Base-by-base conservation (phyloP, 2,797 vertebrate species). In the Euthynnus affinis region DNA sequence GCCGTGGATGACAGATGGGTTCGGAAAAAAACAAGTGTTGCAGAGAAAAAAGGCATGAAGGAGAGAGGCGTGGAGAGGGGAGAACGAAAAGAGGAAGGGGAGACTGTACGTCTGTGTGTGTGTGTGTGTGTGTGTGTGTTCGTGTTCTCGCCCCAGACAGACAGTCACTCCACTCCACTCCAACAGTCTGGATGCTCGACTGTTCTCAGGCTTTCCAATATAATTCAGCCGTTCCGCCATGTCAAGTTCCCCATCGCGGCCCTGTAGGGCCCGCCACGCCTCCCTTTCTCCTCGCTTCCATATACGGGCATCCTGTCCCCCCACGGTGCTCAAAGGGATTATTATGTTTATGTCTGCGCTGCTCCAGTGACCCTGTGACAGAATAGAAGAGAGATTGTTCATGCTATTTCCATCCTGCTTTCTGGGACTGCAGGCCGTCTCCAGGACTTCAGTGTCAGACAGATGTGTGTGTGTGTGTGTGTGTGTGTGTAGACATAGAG, bases 151-250 rank as follows among this genome's bases (percentile, higher is more conserved):
- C 55, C 68, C 68, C 84, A 89, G 89, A 87, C 85, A 86, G 87
- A 88, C 86, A 85, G 71, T 87, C 83, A 63, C 70, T 73, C 65
- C 73, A 78, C 83, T 89, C 87, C 87, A 78, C 83, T 89, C 87
- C 83, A 84, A 74, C 82, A 80, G 90, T 90, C 91, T 90, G 85
- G 92, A 92, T 78, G 83, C 87, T 78, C 56, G 76, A 88, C 76
- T 84, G 92, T 95, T 95, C 94, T 94, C 93, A 94, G 92, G 92
- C 91, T 89, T 87, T 90, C 88, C 76, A 78, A 89, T 83, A 91
- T 94, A 92, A 95, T 93, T 93, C 91, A 92, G 74, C 66, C 81
- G 89, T 94, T 93, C 91, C 92, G 65, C 89, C 85, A 85, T 91
- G 92, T 94, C 92, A 92, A 88, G 85, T 89, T 88, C 76, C 67